phyloP scores from a whole-genome alignment of 2,797 vertebrate species.

The Lithobates pipiens region DNA sequence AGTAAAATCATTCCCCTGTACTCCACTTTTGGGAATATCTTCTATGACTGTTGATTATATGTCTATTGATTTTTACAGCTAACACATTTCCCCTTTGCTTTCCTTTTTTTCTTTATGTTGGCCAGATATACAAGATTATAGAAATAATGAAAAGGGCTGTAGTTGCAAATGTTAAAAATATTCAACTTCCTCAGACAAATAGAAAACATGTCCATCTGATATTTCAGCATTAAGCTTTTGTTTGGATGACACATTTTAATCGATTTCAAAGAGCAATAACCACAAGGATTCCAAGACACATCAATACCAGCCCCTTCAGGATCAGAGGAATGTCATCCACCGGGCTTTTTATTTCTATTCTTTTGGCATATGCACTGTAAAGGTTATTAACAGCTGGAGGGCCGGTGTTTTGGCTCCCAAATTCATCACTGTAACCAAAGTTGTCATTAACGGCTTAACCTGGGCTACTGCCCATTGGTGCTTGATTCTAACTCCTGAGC shows the following conservation, averaged over 20 bases:
- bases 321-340: not conserved
- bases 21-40: not conserved
- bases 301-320: not conserved
- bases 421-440: not conserved
- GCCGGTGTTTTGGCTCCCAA: not conserved
- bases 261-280: conserved; percentile 17
- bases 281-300: conserved; percentile 29
- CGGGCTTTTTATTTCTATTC: not conserved
- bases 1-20: not conserved
- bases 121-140: conserved; percentile 15
- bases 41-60: conserved; percentile 12
- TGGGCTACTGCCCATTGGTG: not conserved
- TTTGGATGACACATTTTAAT: conserved; percentile 3
- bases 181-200: not conserved
- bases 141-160: conserved; percentile 10
- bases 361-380: not conserved
- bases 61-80: conserved; percentile 35
- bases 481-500: not conserved
- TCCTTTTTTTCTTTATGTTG: conserved; percentile 11
- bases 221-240: conserved; percentile 15
- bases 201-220: conserved; percentile 18
- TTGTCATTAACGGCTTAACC: too few relatives aligned
- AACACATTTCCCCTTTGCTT: conserved; percentile 19
- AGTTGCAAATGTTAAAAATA: conserved; percentile 13
- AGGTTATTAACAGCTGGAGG: not conserved